Conservation (phyloP, 2,888 invertebrate genomes). For the Chalcis sispes region DNA sequence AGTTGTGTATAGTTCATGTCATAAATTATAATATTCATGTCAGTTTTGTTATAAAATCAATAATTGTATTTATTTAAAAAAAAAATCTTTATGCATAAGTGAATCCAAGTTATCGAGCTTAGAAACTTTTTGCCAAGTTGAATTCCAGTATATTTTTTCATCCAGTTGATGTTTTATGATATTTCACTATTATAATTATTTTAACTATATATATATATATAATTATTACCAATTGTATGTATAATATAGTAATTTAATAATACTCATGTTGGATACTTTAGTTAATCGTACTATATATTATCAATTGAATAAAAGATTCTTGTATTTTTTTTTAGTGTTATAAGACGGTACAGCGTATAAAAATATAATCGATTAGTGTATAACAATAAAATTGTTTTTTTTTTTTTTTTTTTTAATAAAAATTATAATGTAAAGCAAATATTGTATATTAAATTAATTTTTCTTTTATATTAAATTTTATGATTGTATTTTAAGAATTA, state of each 20-base stretch:
- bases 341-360: slow-evolving; percentile 43
- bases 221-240: slow-evolving; percentile 52
- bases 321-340: slow-evolving; percentile 53
- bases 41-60: slow-evolving; percentile 52
- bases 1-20: slow-evolving; percentile 57
- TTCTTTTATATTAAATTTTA: slow-evolving; percentile 1
- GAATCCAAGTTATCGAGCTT: slow-evolving; percentile 51
- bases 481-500: background rate
- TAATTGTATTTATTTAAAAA: slow-evolving; percentile 47
- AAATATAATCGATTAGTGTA: slow-evolving; percentile 43
- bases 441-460: too few relatives aligned
- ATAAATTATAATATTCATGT: slow-evolving; percentile 51
- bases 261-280: slow-evolving; percentile 45
- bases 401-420: slow-evolving; percentile 54
- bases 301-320: slow-evolving; percentile 38
- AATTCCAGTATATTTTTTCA: slow-evolving; percentile 55
- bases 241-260: slow-evolving; percentile 56
- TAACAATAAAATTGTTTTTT: slow-evolving; percentile 18
- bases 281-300: slow-evolving; percentile 46
- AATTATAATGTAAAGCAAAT: slow-evolving; percentile 25
- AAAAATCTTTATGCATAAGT: slow-evolving; percentile 44
- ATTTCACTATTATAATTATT: slow-evolving; percentile 47
- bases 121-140: slow-evolving; percentile 49
- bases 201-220: slow-evolving; percentile 44
- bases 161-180: slow-evolving; percentile 51